phyloP scores from a whole-genome alignment of 2,797 vertebrate genomes.

The Clarias pachynema region DNA sequence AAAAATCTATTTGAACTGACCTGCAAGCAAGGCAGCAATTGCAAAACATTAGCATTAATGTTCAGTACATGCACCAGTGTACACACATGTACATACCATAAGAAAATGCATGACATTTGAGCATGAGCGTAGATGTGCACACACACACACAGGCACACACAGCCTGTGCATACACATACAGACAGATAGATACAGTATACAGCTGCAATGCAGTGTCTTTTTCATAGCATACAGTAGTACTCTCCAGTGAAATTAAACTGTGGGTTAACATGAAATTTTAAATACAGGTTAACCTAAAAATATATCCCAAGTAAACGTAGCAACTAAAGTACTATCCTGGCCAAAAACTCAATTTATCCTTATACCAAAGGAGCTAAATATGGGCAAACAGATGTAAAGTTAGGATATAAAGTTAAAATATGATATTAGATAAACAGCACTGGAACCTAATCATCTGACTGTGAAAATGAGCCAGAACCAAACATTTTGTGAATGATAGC shows the following conservation, averaged over 20 bases:
- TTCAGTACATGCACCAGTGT: neutral
- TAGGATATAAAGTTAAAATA: neutral
- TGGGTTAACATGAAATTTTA: neutral
- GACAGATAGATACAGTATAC: neutral
- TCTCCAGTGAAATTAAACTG: neutral
- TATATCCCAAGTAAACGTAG: neutral
- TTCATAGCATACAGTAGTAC: neutral
- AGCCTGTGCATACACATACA: neutral
- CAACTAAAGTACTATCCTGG: neutral
- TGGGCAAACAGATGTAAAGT: neutral
- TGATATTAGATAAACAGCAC: neutral
- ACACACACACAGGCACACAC: neutral
- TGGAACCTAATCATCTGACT: neutral
- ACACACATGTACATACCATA: constrained; percentile 7
- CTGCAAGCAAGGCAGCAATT: constrained; percentile 35
- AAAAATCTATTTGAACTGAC: constrained; percentile 50
- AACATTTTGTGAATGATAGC: neutral
- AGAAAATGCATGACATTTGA: neutral
- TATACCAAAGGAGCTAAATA: neutral
- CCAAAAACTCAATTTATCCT: neutral
- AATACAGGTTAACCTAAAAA: neutral
- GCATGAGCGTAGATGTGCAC: neutral
- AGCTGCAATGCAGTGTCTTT: neutral
- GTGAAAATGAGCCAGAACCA: neutral
- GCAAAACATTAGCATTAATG: constrained; percentile 33